Conservation (phyloP, 2,888 invertebrate species). For the Agonopterix heracliana region DNA sequence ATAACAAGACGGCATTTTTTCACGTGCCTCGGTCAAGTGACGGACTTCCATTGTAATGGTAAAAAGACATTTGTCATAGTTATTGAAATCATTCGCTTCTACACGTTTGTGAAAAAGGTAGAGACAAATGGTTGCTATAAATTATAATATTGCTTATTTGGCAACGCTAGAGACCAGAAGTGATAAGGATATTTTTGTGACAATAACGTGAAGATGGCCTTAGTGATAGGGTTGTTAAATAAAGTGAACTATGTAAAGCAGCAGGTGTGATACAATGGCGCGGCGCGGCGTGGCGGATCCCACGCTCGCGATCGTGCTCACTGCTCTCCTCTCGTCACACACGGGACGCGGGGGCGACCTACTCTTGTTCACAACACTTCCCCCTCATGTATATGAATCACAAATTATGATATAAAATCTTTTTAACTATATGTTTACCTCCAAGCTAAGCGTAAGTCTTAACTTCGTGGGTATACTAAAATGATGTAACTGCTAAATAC, state of each 20-base stretch:
- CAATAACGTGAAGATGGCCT: slow-evolving; percentile 24
- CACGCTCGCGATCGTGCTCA: slow-evolving; percentile 39
- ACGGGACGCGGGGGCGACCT: slow-evolving; percentile 32
- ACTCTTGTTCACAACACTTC: slow-evolving; percentile 31
- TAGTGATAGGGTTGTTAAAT: slow-evolving; percentile 29
- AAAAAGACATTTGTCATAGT: slow-evolving; percentile 50
- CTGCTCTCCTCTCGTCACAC: slow-evolving; percentile 30
- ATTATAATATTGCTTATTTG: slow-evolving; percentile 16
- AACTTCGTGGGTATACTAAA: slow-evolving; percentile 23
- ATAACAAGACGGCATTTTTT: slow-evolving; percentile 48
- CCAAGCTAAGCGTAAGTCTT: not conserved
- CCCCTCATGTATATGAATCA: slow-evolving; percentile 20
- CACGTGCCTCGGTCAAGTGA: slow-evolving; percentile 40
- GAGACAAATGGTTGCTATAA: slow-evolving; percentile 26
- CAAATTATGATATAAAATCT: slow-evolving; percentile 7
- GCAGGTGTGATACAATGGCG: slow-evolving; percentile 39
- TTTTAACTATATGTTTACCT: slow-evolving; percentile 3
- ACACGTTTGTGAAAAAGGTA: slow-evolving; percentile 28
- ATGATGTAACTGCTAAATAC: slow-evolving; percentile 57
- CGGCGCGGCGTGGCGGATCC: slow-evolving; percentile 35
- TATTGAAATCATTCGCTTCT: slow-evolving; percentile 27
- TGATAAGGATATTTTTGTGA: slow-evolving; percentile 1
- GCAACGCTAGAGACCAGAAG: slow-evolving; percentile 6
- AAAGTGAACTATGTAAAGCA: slow-evolving; percentile 11
- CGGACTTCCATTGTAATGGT: slow-evolving; percentile 51